Conservation (phyloP, 2,113 vertebrate genomes). For the Cinclus cinclus region DNA sequence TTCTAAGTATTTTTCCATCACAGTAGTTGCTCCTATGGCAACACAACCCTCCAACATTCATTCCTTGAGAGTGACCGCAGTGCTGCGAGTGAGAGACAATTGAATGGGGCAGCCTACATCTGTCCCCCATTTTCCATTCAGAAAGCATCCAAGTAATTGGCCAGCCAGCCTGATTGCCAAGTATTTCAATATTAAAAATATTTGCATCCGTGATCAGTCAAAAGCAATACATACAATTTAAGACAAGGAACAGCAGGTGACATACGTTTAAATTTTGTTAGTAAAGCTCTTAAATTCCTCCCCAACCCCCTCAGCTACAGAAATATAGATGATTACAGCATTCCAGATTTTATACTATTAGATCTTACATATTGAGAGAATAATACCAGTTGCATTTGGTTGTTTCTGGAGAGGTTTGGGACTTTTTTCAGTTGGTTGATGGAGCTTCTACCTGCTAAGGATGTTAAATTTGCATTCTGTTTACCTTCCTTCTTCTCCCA, state of each 20-base stretch:
- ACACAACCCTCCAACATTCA: neutral
- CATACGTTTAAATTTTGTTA: neutral
- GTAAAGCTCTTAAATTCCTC: neutral
- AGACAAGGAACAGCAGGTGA: slow-evolving; percentile 2
- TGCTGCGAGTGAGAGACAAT: neutral
- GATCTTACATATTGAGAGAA: neutral
- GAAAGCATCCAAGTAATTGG: neutral
- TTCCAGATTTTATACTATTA: neutral
- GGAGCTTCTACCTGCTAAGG: neutral
- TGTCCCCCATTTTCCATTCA: neutral
- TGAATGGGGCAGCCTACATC: neutral
- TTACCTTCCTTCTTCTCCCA: neutral
- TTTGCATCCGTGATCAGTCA: neutral
- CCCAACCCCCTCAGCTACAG: too few species aligned
- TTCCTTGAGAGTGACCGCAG: neutral
- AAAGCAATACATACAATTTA: neutral
- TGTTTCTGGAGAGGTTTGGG: neutral
- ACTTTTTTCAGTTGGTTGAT: neutral
- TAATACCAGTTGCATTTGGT: neutral
- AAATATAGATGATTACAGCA: neutral
- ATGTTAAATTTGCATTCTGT: neutral
- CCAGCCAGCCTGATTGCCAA: neutral
- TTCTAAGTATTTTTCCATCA: slow-evolving; percentile 30
- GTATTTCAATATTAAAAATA: slow-evolving; percentile 19
- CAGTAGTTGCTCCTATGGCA: slow-evolving; percentile 23